Conservation (phyloP, 2,797 vertebrate genomes). For the Harpagifer antarcticus region DNA sequence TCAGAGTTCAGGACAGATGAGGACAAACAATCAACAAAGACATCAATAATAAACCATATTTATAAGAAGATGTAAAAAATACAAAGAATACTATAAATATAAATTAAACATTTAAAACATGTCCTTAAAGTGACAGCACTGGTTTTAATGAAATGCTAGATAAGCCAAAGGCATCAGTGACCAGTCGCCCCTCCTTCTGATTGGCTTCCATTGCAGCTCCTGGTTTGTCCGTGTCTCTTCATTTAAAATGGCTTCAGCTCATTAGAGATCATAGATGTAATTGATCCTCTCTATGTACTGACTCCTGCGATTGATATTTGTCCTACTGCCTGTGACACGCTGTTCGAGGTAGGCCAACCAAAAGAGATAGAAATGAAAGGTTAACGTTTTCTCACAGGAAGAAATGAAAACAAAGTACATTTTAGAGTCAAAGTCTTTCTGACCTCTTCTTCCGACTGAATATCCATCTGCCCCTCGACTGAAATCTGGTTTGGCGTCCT, state of each 20-base stretch:
- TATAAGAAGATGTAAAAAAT: background rate
- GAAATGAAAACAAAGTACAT: background rate
- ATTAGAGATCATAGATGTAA: constrained; percentile 35
- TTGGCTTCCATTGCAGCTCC: background rate
- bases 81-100: background rate
- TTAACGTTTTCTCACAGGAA: background rate
- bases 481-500: background rate
- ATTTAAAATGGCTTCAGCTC: background rate
- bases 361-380: background rate
- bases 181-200: background rate
- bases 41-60: background rate
- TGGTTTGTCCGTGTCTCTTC: background rate
- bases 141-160: background rate
- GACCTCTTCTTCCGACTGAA: constrained; percentile 40
- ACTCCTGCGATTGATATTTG: background rate
- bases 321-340: background rate
- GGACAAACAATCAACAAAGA: background rate
- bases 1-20: background rate
- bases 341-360: background rate
- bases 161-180: background rate
- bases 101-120: background rate
- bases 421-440: background rate
- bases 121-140: background rate
- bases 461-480: background rate
- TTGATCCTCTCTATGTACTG: constrained; percentile 54